Evolutionary conservation across 2,113 vertebrate genomes (phyloP).

Genomic region (Grammomys surdaster): DNA sequence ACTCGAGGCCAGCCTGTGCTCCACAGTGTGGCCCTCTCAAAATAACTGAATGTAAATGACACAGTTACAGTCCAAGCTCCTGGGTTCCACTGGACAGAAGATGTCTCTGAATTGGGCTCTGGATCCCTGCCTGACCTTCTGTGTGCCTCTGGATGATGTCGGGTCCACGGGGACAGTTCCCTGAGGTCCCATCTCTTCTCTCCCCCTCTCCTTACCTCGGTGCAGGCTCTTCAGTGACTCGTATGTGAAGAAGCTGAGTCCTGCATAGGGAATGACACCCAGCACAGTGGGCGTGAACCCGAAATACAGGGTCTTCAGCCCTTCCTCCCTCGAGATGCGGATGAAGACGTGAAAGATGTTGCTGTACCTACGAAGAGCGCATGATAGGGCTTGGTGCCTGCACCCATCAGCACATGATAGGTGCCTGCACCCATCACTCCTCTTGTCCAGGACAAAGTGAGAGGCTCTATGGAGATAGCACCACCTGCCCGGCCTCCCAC

Average conservation of each 20-base stretch:
- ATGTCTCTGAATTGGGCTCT: neutral
- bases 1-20: neutral
- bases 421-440: neutral
- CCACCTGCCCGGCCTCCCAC: neutral
- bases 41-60: neutral
- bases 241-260: slow-evolving; percentile 98
- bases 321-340: slow-evolving; percentile 96
- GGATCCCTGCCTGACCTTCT: neutral
- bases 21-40: neutral
- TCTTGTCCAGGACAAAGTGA: neutral
- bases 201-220: slow-evolving; percentile 88
- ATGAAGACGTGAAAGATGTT: slow-evolving; percentile 97
- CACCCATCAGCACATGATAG: neutral
- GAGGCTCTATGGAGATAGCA: neutral
- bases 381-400: neutral
- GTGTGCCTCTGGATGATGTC: no score
- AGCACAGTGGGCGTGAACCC: slow-evolving; percentile 96
- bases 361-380: slow-evolving; percentile 92
- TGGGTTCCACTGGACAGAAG: neutral
- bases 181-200: neutral
- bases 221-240: slow-evolving; percentile 96
- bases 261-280: slow-evolving; percentile 96
- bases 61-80: neutral
- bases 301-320: slow-evolving; percentile 93
- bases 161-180: neutral